Percentiles rank a stretch among this genome's conserved stretches.
Conservation (phyloP, 53 echinoderm and acorn worm species). For the Holothuria leucospilota region DNA sequence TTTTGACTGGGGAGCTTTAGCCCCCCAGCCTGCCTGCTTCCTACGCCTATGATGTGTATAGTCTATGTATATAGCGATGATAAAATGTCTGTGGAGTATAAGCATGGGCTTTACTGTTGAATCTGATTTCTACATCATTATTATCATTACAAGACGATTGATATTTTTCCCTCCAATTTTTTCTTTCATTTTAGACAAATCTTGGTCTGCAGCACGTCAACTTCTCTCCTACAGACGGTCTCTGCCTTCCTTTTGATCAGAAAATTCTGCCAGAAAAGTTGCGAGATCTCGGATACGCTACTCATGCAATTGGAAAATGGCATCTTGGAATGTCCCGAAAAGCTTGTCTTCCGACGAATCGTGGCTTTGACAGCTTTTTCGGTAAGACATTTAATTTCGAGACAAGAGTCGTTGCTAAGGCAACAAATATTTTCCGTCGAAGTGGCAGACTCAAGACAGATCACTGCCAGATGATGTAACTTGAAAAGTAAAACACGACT, state of each 20-base stretch:
- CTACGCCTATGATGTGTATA: too few relatives aligned
- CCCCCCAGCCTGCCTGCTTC: too few relatives aligned
- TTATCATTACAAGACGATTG: too few relatives aligned
- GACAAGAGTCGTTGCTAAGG: conserved; percentile 3
- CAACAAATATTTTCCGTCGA: neutral
- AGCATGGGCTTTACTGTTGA: too few relatives aligned
- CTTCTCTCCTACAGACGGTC: conserved; percentile 65
- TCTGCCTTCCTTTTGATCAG: conserved; percentile 68
- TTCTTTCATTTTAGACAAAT: conserved; percentile 58
- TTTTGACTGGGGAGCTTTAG: too few relatives aligned
- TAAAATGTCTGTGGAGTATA: too few relatives aligned
- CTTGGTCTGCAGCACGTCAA: conserved; percentile 77
- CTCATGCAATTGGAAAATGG: conserved; percentile 85
- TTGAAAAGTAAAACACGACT: too few relatives aligned
- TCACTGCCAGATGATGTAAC: too few relatives aligned
- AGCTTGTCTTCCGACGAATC: conserved; percentile 70
- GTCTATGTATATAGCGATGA: too few relatives aligned
- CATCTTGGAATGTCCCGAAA: conserved; percentile 73
- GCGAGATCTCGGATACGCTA: conserved; percentile 73
- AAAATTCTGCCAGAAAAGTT: conserved; percentile 70
- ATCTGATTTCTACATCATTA: too few relatives aligned
- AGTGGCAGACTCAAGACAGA: neutral
- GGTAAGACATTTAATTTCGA: conserved; percentile 55
- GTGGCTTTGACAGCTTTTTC: conserved; percentile 87
- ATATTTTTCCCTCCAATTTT: neutral